These are phyloP conservation scores for Meloidogyne floridensis DNA, from an alignment of 1,140 invertebrate genomes.

Conservation along the genomic window DNA sequence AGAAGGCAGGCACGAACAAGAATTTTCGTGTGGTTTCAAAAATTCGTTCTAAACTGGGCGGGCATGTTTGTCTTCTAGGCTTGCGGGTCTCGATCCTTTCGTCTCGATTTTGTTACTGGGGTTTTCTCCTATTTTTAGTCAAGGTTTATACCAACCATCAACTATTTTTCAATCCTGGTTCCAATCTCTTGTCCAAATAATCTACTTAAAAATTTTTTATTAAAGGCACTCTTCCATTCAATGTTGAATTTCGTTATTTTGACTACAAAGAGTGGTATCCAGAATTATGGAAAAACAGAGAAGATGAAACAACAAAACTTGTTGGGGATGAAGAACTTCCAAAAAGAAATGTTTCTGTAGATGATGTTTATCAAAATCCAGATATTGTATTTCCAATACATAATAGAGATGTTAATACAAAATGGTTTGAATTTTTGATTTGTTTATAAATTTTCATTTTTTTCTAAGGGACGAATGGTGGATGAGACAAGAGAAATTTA, in stretches of 20 bases:
- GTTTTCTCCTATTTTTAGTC: no score
- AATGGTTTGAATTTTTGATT: slow-evolving; percentile 48
- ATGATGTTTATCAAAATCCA: slow-evolving; percentile 56
- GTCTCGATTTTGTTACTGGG: no score
- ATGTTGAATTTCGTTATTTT: slow-evolving; percentile 56
- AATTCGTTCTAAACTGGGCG: no score
- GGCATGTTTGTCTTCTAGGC: no score
- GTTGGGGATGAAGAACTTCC: slow-evolving; percentile 20
- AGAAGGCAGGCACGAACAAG: no score
- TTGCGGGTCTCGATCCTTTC: no score
- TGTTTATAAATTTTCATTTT: no score
- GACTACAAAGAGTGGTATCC: slow-evolving; percentile 55
- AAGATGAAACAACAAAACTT: background rate
- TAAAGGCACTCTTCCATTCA: slow-evolving; percentile 52
- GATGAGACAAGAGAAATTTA: slow-evolving; percentile 59
- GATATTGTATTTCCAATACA: slow-evolving; percentile 49
- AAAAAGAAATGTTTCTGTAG: slow-evolving; percentile 23
- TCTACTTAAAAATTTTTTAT: background rate
- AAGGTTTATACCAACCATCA: no score
- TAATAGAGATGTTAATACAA: slow-evolving; percentile 50
- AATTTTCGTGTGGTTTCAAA: no score
- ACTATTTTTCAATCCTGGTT: no score
- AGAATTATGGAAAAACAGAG: slow-evolving; percentile 14
- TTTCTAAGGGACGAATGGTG: slow-evolving; percentile 62
- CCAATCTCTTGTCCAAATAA: no score